Conservation (phyloP, 2,113 vertebrate species). For the Pedetes capensis region DNA sequence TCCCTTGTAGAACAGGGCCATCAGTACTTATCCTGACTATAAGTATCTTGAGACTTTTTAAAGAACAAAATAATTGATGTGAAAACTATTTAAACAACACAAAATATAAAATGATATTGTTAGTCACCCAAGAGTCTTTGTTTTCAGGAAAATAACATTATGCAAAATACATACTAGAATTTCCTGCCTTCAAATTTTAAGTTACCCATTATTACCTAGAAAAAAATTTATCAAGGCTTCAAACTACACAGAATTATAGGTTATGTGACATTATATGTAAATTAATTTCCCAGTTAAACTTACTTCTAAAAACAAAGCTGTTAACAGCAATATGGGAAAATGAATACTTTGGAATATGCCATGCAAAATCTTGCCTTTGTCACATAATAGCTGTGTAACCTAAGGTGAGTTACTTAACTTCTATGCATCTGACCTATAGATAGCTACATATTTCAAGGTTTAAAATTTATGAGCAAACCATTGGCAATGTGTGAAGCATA, state of each 20-base stretch:
- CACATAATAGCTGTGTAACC: background rate
- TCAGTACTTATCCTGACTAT: background rate
- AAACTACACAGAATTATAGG: background rate
- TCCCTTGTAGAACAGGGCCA: background rate
- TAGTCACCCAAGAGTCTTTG: background rate
- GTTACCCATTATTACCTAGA: background rate
- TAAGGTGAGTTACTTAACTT: background rate
- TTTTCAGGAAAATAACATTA: slow-evolving; percentile 15
- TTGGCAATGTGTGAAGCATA: background rate
- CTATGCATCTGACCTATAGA: background rate
- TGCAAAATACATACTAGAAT: background rate
- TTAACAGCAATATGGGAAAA: slow-evolving; percentile 1
- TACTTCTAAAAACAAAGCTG: slow-evolving; percentile 25
- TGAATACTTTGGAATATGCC: background rate
- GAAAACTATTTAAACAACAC: slow-evolving; percentile 32
- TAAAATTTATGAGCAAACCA: background rate
- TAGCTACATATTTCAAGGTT: background rate
- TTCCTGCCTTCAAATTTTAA: slow-evolving; percentile 24
- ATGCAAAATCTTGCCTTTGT: background rate
- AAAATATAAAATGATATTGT: background rate
- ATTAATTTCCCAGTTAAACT: slow-evolving; percentile 24
- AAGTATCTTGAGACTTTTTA: background rate
- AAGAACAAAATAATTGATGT: slow-evolving; percentile 4
- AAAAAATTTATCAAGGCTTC: background rate
- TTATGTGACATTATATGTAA: background rate